Evolutionary conservation across 37 sponge, comb jelly and placozoan genomes (phyloP), one percentile per base, ranked within the genome.

Genomic region (Cladorhizidae sp.): DNA sequence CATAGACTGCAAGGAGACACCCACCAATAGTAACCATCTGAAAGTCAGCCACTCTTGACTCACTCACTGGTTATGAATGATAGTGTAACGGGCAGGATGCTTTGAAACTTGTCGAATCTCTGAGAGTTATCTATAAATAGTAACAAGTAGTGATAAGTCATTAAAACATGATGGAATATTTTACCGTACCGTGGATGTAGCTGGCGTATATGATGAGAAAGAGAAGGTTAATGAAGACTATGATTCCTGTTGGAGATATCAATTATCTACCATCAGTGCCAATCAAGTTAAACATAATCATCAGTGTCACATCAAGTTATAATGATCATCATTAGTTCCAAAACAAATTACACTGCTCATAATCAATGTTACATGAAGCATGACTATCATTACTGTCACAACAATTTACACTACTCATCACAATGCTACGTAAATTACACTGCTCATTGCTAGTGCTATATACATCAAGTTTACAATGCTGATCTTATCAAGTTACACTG

Each of bases 1-100:
- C n/a, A 56, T 94, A 94, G 12, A 93, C 93, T 93, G 65, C 28
- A 55, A 74, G 20, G 5, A 79, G 2, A 52, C 5, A 25, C 1
- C 3, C 3, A 8, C 11, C 6, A 68, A 37, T 17, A 29, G 7
- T 68, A 11, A 37, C 3, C 39, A 68, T 11, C 42, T 41, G 28
- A 3, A 40, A 7, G 5, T 31, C 8, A 67, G 3, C 39, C 21
- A 1, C 20, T 23, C 42, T 2, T 29, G n/a, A 0, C n/a, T n/a
- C n/a, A 65, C 86, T 86, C 58, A 86, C 86, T 79, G 17, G 28
- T 15, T 7, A 76, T 18, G 35, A 81, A 87, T 1, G 70, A 1
- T 40, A 87, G 70, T 9, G 82, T 81, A 0, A 81, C 82, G 36
- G 76, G 63, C 14, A 82, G n/a, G 0, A 81, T 72, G 38, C 33